Conservation (phyloP, 2,797 vertebrate genomes). For the Chloroceryle amazona region DNA sequence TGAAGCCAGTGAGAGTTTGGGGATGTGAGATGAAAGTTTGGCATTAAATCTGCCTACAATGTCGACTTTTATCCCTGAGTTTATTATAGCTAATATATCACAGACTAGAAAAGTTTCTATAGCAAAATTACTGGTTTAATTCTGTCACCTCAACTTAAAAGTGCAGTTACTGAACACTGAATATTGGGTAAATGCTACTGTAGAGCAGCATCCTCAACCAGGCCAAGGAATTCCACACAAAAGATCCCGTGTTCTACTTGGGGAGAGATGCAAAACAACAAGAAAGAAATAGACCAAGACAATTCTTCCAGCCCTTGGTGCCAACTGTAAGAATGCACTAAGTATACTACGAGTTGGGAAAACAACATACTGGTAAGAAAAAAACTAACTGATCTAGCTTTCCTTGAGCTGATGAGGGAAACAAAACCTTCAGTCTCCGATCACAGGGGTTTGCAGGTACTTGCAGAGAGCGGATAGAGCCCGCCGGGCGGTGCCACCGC, state of each 20-base stretch:
- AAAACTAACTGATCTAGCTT: rapidly evolving
- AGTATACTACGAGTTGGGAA: rapidly evolving
- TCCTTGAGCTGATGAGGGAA: background rate
- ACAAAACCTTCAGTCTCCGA: too few relatives aligned
- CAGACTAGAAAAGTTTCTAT: background rate
- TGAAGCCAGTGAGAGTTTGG: background rate
- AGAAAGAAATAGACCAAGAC: background rate
- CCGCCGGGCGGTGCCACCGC: rapidly evolving
- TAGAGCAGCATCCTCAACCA: background rate
- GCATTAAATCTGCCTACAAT: background rate
- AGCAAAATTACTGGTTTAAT: background rate
- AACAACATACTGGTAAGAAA: too few relatives aligned
- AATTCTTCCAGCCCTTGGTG: background rate
- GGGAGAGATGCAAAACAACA: background rate
- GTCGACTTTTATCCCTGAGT: background rate
- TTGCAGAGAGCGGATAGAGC: rapidly evolving
- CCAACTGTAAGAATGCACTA: rapidly evolving
- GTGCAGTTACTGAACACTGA: background rate
- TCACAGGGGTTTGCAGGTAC: rapidly evolving
- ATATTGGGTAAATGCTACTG: background rate
- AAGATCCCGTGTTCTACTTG: background rate
- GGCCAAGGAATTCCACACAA: background rate
- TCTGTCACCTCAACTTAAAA: background rate
- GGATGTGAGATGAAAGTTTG: background rate
- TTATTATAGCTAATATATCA: background rate